Base-by-base conservation (phyloP, 2,888 invertebrate species). In the Thereva nobilitata region DNA sequence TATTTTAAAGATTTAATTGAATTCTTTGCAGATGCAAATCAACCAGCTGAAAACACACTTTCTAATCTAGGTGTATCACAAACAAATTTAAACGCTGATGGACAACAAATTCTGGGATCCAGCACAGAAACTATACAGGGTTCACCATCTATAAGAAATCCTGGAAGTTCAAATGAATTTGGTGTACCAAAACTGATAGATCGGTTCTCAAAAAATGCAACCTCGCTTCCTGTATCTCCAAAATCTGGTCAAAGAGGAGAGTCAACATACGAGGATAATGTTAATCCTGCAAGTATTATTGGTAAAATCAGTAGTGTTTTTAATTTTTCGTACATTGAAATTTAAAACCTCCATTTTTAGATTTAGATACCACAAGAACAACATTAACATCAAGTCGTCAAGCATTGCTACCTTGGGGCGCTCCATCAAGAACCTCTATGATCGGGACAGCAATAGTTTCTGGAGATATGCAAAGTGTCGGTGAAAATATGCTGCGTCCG, bases 341-440 rank as follows among this genome's bases (percentile, higher is more conserved):
- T 34, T 49, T 10, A 42, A 41, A 23, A 12, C 5, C n/a, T 52
- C 34, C 34, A 40, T 9, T 10, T 40, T 34, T n/a, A 69, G 67
- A 69, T 53, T 57, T 66, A 57, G 68, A 68, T 47, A 64, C 34
- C 35, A 61, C 37, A 10, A 70, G 73, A 72, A 61, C 69, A 23
- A 76, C 77, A 7, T 76, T 78, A 64, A 72, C 74, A 10, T 73
- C 74, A 23, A 74, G 73, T 56, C 78, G 83, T 75, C 87, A 87
- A 50, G 86, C 89, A 40, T 83, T 90, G 77, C 78, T 94, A 66
- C 94, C 94, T 38, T 95, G 94, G 94, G 93, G 93, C 53, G 87
- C 89, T 8, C 76, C 80, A 66, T 80, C 80, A 10, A 75, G 81
- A 40, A 77, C 79, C 42, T 80, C 80, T 0, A 77, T 81, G 12